These are phyloP conservation scores for Calliopsis andreniformis DNA, from an alignment of 1,140 invertebrate species.

Conservation along the genomic window DNA sequence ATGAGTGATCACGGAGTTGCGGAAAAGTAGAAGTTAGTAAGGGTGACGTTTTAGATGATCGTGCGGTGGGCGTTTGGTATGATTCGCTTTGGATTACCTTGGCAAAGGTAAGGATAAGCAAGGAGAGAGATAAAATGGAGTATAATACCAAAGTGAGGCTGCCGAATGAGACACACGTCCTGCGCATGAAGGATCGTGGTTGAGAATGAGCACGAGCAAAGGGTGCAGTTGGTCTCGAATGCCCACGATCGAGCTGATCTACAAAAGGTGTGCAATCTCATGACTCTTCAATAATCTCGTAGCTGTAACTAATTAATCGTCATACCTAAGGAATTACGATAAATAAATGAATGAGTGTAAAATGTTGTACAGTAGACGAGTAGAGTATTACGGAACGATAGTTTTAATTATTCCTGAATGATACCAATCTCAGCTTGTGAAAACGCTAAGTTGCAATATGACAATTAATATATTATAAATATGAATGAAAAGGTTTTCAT, in stretches of 20 bases:
- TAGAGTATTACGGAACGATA: conserved; percentile 77
- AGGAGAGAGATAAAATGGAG: not conserved
- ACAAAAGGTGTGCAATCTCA: conserved; percentile 76
- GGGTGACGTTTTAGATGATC: conserved; percentile 9
- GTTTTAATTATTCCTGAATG: conserved; percentile 71
- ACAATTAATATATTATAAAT: conserved; percentile 77
- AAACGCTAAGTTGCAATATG: conserved; percentile 80
- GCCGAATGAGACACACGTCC: not conserved
- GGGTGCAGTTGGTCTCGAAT: conserved; percentile 42
- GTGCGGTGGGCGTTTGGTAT: conserved; percentile 16
- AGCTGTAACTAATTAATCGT: conserved; percentile 73
- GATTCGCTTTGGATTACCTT: conserved; percentile 21
- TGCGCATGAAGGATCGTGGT: conserved; percentile 20
- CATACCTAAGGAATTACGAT: conserved; percentile 70
- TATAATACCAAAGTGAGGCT: conserved; percentile 14
- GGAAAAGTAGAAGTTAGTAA: conserved; percentile 1
- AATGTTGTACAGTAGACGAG: conserved; percentile 81
- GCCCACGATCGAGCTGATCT: conserved; percentile 30
- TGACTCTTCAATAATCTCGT: conserved; percentile 80
- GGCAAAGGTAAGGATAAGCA: too few relatives aligned
- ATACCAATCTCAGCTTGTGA: conserved; percentile 81
- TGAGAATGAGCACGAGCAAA: not conserved
- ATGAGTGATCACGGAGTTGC: conserved; percentile 15
- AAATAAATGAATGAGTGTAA: conserved; percentile 74
- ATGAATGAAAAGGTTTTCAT: conserved; percentile 58